Percentiles rank a stretch among this genome's conserved stretches.
Evolutionary conservation across 2,888 invertebrate genomes (phyloP).

Genomic region (Ellobium chinense): DNA sequence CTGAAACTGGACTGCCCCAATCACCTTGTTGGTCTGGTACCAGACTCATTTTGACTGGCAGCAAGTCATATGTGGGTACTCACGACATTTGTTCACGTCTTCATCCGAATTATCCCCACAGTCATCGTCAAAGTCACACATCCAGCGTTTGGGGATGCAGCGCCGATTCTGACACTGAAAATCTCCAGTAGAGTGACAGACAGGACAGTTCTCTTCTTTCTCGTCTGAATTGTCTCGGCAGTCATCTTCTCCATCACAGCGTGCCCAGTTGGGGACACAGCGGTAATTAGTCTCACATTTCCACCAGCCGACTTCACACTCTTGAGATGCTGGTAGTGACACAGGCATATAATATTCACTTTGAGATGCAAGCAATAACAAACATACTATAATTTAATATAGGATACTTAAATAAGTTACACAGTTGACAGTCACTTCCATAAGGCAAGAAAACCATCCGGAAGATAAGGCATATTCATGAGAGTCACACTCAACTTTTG

Average conservation of each 20-base stretch:
- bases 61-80: conserved; percentile 49
- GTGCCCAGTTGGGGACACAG: conserved; percentile 98
- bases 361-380: too few species aligned
- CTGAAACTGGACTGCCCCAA: too few species aligned
- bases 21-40: too few species aligned
- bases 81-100: conserved; percentile 70
- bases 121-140: conserved; percentile 97
- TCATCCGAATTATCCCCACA: conserved; percentile 95
- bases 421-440: too few species aligned
- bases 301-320: conserved; percentile 97
- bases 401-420: too few species aligned
- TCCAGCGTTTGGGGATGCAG: conserved; percentile 84
- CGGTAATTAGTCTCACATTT: conserved; percentile 96
- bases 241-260: conserved; percentile 98
- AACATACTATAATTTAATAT: too few species aligned
- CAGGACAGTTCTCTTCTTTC: conserved; percentile 92
- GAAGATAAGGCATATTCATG: too few species aligned
- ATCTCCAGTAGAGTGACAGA: conserved; percentile 92
- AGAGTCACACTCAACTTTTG: too few species aligned
- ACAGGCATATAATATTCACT: too few species aligned
- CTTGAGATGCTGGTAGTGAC: conserved; percentile 89
- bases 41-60: too few species aligned
- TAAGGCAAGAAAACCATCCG: too few species aligned
- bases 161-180: conserved; percentile 95
- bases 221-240: conserved; percentile 97